Evolutionary conservation across 2,888 invertebrate species (phyloP), one percentile per base, ranked within the genome.

Genomic region (Augochlorella aurata): DNA sequence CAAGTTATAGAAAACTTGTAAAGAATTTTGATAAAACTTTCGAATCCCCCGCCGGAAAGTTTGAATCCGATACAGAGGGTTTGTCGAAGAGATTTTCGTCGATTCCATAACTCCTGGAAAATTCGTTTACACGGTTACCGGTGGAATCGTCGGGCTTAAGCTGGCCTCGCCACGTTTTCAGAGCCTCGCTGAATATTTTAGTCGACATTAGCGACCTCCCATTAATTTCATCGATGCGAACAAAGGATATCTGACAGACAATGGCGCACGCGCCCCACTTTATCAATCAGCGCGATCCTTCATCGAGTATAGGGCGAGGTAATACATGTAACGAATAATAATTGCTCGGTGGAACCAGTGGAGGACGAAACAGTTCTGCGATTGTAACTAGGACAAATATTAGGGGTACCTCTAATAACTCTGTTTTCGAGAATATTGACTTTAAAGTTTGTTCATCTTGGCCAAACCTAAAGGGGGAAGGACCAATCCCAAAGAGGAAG

Each of bases 1-100:
- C 14, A 58, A 24, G 58, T 58, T 24, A 12, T 1, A 14, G 1
- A 14, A 24, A 58, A 58, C 58, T 58, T 24, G 0, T 0, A 5
- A 14, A 24, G 58, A 58, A 58, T 58, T 58, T 58, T 58, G n/a
- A 54, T 21, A 54, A 54, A 54, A 54, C 54, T 54, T 54, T n/a
- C 38, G 21, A 54, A 54, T 54, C 54, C 54, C 54, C 54, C 9
- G 21, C 54, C 54, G n/a, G 9, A 54, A 54, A 54, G 54, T 54
- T 54, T 54, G 54, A 10, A 21, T 54, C 54, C 21, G 54, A 54
- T 54, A 54, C 54, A 54, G 2, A 38, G 38, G 54, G 21, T 21
- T 21, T 10, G n/a, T 21, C 54, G 21, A 12, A 21, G 54, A 54
- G 54, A 54, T 54, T 54, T 54, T 54, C 9, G 54, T 54, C 54